Evolutionary conservation across 2,113 vertebrate genomes (phyloP).

Genomic region (Cranoglanis bouderius): DNA sequence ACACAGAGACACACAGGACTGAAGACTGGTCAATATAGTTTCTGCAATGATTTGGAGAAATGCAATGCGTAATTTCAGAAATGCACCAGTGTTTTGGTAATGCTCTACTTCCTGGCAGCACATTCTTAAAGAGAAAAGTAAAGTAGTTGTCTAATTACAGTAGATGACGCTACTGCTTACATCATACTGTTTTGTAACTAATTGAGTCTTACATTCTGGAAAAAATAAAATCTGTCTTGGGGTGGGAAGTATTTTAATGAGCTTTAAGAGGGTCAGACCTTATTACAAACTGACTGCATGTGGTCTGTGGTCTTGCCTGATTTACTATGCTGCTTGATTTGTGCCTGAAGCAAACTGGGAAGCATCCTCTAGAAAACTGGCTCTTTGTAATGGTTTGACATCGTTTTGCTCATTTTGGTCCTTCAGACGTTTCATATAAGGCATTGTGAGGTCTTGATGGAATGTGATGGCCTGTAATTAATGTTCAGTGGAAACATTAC

Average conservation of each 20-base stretch:
- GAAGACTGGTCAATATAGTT: background rate
- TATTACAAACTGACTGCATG: conserved; percentile 2
- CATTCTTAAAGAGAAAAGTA: conserved; percentile 2
- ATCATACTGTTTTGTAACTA: background rate
- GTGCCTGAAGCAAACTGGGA: background rate
- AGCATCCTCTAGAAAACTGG: conserved; percentile 1
- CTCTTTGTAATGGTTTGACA: conserved; percentile 3
- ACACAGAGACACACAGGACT: conserved; percentile 24
- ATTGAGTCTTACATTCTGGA: background rate
- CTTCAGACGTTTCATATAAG: conserved; percentile 22
- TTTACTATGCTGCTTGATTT: background rate
- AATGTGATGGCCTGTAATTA: background rate
- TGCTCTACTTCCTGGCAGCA: background rate
- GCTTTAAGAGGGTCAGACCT: background rate
- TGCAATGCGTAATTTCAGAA: background rate
- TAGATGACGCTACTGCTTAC: conserved; percentile 3
- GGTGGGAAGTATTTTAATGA: background rate
- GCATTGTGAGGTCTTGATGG: conserved; percentile 26
- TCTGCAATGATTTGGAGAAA: conserved; percentile 4
- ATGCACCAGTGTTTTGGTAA: background rate
- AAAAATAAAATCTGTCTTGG: background rate
- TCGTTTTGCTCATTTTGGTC: conserved; percentile 20
- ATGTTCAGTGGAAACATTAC: background rate
- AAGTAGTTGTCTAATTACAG: background rate
- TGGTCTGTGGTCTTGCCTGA: conserved; percentile 2